Evolutionary conservation across 2,888 invertebrate species (phyloP), one percentile per base, ranked within the genome.

Genomic region (Drosophila subsilvestris): DNA sequence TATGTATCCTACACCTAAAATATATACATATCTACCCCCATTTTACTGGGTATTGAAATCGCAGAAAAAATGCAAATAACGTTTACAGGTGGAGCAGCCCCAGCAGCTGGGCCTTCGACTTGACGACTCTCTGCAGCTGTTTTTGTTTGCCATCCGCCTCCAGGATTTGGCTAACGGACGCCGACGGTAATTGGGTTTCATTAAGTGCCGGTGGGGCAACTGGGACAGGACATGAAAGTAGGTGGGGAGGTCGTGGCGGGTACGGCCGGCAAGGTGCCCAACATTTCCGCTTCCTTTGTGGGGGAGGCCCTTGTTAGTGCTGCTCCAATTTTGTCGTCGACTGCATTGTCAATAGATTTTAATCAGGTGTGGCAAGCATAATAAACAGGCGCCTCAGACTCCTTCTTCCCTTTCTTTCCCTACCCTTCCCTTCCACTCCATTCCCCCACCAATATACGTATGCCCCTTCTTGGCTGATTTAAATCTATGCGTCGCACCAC

Each of bases 351-450:
- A 86, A 86, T 88, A 88, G 87, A 88, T 86, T 86, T 78, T 88
- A 86, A 86, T 86, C 86, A 88, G 82, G 85, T 86, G 87, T 85
- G 85, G 85, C 87, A 86, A 80, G 86, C 73, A 73, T 78, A 63
- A 78, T 78, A 78, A 85, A 79, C 84, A 80, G 78, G 56, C 71
- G 57, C 65, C 63, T 22, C 37, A 18, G 44, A n/a, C 32, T 47
- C 32, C 20, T 14, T 12, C 2, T 20, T 32, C 17, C 20, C 47
- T 14, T 4, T 10, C n/a, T 1, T 22, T 32, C n/a, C 20, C 47
- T 14, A 2, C 17, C 17, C 37, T n/a, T 8, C 45, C 17, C n/a
- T 12, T 10, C 4, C n/a, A 8, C 14, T 18, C 20, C 12, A 1
- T 22, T 27, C 17, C 12, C 17, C 5, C 53, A 37, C 5, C 14